Evolutionary conservation across 2,888 invertebrate species (phyloP).

Genomic region (Sabellastarte sp.): DNA sequence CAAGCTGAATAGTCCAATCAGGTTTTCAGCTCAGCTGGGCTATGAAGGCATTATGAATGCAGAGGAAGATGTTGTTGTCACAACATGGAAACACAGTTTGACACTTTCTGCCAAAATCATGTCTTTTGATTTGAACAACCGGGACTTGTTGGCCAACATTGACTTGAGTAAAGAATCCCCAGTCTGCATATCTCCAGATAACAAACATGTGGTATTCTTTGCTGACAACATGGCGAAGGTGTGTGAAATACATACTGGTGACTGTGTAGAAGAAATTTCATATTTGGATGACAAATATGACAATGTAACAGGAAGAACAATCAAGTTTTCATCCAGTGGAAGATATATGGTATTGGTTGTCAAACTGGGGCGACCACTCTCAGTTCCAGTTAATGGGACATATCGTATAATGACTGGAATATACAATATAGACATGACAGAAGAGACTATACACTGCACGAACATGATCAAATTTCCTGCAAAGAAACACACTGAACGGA

Average conservation of each 20-base stretch:
- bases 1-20: constrained; percentile 17
- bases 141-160: constrained; percentile 14
- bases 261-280: constrained; percentile 2
- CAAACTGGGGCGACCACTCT: constrained; percentile 11
- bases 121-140: constrained; percentile 12
- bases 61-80: constrained; percentile 16
- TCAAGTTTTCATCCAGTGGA: constrained; percentile 1
- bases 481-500: constrained; percentile 11
- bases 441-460: background rate
- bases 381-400: no score
- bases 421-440: background rate
- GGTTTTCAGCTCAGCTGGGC: constrained; percentile 17
- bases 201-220: constrained; percentile 5
- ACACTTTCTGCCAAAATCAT: constrained; percentile 7
- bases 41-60: constrained; percentile 15
- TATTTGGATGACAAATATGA: background rate
- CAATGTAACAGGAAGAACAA: background rate
- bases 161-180: constrained; percentile 10
- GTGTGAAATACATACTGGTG: constrained; percentile 20
- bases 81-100: constrained; percentile 7
- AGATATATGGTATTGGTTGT: constrained; percentile 5
- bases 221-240: constrained; percentile 8
- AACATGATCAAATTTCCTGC: background rate
- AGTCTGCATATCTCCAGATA: constrained; percentile 11
- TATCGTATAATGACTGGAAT: no score